These are phyloP conservation scores for Argentina silus DNA, from an alignment of 2,797 vertebrate genomes.

Conservation along the genomic window DNA sequence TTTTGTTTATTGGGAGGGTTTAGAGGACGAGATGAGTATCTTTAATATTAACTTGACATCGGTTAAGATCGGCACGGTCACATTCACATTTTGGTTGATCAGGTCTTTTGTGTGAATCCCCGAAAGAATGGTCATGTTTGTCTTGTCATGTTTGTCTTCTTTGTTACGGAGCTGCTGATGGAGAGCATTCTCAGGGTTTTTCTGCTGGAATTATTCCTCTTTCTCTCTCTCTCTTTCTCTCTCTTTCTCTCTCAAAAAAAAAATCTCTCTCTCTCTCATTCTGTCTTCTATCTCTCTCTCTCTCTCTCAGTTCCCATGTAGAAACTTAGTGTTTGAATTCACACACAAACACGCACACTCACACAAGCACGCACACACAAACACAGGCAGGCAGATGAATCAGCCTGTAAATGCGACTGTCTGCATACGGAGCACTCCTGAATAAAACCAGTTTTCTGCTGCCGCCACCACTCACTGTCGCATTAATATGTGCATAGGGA, in stretches of 20 bases:
- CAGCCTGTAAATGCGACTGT: slow-evolving; percentile 54
- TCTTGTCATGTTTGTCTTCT: too few species aligned
- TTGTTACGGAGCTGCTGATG: too few species aligned
- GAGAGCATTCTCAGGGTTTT: too few species aligned
- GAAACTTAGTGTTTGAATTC: slow-evolving; percentile 27
- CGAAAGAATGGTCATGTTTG: too few species aligned
- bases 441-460: slow-evolving; percentile 58
- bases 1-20: too few species aligned
- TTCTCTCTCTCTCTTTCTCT: neutral
- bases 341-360: slow-evolving; percentile 46
- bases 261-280: neutral
- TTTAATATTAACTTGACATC: too few species aligned
- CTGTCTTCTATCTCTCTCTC: too few species aligned
- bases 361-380: slow-evolving; percentile 3
- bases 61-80: too few species aligned
- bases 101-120: too few species aligned
- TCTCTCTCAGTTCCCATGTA: neutral
- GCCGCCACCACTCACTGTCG: slow-evolving; percentile 48
- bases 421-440: slow-evolving; percentile 44
- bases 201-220: too few species aligned
- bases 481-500: slow-evolving; percentile 53
- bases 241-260: neutral
- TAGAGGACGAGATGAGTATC: too few species aligned
- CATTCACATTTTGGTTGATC: too few species aligned
- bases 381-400: slow-evolving; percentile 44